phyloP scores from a whole-genome alignment of 2,888 invertebrate genomes.

The Protodeltote pygarga region DNA sequence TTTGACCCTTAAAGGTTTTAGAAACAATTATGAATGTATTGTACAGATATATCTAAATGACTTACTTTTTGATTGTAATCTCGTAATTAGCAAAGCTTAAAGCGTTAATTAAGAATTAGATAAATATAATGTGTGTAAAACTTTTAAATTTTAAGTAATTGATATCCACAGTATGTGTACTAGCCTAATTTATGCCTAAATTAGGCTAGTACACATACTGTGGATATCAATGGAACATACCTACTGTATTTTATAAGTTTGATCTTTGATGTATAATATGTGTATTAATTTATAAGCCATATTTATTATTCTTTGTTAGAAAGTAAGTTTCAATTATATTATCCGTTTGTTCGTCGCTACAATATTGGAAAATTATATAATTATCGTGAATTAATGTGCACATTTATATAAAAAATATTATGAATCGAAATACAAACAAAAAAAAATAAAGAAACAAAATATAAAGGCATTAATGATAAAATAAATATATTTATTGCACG shows the following conservation, averaged over 20 bases:
- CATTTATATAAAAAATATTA: no score
- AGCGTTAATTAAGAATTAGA: constrained; percentile 49
- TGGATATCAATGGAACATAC: constrained; percentile 21
- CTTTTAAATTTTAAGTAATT: constrained; percentile 19
- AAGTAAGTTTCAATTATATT: no score
- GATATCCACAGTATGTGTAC: no score
- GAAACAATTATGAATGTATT: constrained; percentile 19
- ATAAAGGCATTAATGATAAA: no score
- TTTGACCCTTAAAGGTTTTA: constrained; percentile 18
- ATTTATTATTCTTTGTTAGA: background rate
- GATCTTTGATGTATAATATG: constrained; percentile 1
- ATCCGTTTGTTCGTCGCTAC: no score
- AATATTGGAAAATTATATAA: no score
- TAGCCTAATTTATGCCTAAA: constrained; percentile 14
- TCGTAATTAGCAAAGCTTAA: constrained; percentile 51
- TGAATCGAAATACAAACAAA: no score
- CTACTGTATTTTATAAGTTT: background rate
- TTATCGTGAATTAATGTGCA: no score
- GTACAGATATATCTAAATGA: constrained; percentile 27
- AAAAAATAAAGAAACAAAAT: no score
- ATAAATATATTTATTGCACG: no score
- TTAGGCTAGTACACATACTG: constrained; percentile 21
- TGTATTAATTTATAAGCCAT: constrained; percentile 2
- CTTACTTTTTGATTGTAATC: constrained; percentile 31
- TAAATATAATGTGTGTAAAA: constrained; percentile 40